Conservation (phyloP, 1,140 invertebrate genomes). For the Drosophila neocordata region DNA sequence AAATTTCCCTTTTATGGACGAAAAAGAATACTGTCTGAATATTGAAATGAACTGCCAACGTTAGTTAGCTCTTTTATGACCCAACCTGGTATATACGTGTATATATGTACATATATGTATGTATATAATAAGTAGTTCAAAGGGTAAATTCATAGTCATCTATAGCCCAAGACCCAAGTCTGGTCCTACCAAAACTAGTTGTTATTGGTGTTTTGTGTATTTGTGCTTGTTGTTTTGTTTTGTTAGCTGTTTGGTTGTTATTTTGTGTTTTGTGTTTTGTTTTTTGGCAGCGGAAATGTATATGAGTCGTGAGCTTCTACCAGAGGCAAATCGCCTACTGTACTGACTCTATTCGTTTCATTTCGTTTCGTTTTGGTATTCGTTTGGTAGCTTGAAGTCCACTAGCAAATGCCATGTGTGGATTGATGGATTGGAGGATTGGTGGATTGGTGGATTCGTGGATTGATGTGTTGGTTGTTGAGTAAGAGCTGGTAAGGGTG, state of each 20-base stretch:
- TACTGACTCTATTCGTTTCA: no score
- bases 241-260: conserved; percentile 6
- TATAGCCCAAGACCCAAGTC: neutral
- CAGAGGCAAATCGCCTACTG: conserved; percentile 31
- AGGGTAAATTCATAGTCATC: conserved; percentile 5
- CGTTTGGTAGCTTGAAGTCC: neutral
- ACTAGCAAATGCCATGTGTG: conserved; percentile 11
- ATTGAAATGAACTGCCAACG: conserved; percentile 22
- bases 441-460: conserved; percentile 11
- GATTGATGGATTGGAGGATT: conserved; percentile 10
- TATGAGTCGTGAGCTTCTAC: conserved; percentile 56
- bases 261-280: conserved; percentile 18
- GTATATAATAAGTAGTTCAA: neutral
- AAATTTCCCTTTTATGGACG: conserved; percentile 1
- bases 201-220: conserved; percentile 23
- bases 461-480: conserved; percentile 13
- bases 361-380: neutral
- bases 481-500: conserved; percentile 13
- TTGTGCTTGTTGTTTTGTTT: neutral
- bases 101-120: neutral
- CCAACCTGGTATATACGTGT: no score
- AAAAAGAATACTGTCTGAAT: neutral
- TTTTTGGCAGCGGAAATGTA: conserved; percentile 55
- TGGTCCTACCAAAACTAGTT: conserved; percentile 1
- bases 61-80: neutral